These are phyloP conservation scores for Apocheima hispidaria DNA, from an alignment of 2,888 invertebrate species.

Conservation along the genomic window DNA sequence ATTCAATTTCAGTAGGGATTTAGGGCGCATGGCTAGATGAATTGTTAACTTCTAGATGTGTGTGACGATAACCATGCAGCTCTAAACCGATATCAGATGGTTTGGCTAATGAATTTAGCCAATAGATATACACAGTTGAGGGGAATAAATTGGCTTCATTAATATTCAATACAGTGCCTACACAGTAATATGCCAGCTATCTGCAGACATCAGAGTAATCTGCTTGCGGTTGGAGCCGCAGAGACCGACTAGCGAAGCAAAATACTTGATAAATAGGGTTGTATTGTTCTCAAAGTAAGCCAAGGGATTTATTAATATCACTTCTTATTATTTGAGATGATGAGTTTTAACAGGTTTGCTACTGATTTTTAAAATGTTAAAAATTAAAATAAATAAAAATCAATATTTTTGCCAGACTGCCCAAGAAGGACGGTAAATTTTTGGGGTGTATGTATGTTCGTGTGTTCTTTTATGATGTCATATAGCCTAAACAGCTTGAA, in stretches of 20 bases:
- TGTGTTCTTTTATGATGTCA: too few species aligned
- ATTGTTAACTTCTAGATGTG: not conserved
- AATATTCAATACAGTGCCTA: conserved; percentile 38
- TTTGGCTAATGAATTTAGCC: conserved; percentile 10
- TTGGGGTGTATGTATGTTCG: too few species aligned
- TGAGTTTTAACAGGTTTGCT: too few species aligned
- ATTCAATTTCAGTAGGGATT: not conserved
- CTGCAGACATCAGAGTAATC: conserved; percentile 24
- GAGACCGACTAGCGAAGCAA: not conserved
- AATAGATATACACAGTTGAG: conserved; percentile 18
- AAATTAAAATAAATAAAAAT: too few species aligned
- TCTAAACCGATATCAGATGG: conserved; percentile 2
- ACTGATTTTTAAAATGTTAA: too few species aligned
- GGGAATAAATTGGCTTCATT: conserved; percentile 30
- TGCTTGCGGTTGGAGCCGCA: conserved; percentile 12
- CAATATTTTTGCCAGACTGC: too few species aligned
- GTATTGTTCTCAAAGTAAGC: not conserved
- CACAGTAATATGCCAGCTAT: conserved; percentile 24
- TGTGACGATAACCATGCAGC: not conserved
- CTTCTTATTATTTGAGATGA: not conserved
- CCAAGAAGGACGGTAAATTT: too few species aligned
- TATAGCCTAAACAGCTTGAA: too few species aligned
- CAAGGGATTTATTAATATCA: not conserved
- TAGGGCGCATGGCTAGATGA: not conserved
- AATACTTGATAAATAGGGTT: not conserved